Percentiles rank a stretch among this genome's conserved stretches.
phyloP scores from a whole-genome alignment of 2,888 invertebrate genomes.

The Brachylomia viminalis region DNA sequence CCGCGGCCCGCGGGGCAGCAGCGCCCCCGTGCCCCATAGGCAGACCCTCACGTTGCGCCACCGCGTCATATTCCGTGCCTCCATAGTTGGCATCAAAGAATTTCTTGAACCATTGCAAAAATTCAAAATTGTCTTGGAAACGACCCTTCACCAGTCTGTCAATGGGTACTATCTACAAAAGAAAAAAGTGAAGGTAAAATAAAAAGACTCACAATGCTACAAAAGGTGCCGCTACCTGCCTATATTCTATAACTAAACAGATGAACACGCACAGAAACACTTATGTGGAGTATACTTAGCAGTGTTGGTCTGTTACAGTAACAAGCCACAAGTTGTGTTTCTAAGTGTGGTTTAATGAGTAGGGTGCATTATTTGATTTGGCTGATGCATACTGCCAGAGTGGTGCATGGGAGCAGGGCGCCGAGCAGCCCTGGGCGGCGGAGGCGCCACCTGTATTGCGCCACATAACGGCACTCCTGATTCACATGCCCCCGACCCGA shows the following conservation, averaged over 20 bases:
- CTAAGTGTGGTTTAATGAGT: constrained; percentile 71
- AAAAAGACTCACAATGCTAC: constrained; percentile 78
- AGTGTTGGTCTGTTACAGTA: constrained; percentile 24
- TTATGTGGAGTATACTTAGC: constrained; percentile 29
- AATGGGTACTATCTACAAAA: constrained; percentile 96
- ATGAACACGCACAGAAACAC: constrained; percentile 72
- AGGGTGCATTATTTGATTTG: constrained; percentile 68
- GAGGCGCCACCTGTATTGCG: constrained; percentile 69
- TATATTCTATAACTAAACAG: constrained; percentile 59
- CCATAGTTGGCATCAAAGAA: constrained; percentile 99
- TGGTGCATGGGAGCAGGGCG: constrained; percentile 78
- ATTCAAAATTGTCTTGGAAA: constrained; percentile 99
- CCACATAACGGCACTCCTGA: constrained; percentile 87
- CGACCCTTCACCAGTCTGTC: constrained; percentile 99
- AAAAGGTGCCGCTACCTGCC: constrained; percentile 76
- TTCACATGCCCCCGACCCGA: constrained; percentile 93
- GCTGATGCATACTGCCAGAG: constrained; percentile 86
- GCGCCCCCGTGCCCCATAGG: constrained; percentile 95
- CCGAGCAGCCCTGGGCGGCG: constrained; percentile 69
- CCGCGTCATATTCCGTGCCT: constrained; percentile 97
- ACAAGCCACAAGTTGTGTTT: constrained; percentile 66
- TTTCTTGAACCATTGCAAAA: constrained; percentile 99
- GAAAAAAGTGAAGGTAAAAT: constrained; percentile 83
- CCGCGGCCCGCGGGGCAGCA: constrained; percentile 86
- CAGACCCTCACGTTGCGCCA: constrained; percentile 96